Base-by-base conservation (phyloP, 1,140 invertebrate genomes). In the Aphaenogaster floridana region DNA sequence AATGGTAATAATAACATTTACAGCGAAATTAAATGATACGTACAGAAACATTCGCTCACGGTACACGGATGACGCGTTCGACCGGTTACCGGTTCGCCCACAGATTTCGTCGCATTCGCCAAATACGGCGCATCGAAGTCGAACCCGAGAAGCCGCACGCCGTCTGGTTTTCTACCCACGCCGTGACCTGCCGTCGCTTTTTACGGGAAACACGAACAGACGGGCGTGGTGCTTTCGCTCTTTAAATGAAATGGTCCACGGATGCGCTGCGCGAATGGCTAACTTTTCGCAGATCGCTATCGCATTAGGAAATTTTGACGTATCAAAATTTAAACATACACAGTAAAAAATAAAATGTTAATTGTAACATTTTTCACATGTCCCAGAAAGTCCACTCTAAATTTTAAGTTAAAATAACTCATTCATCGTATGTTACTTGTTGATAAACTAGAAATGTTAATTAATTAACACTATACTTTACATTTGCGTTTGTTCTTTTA, bases 71-170 rank as follows among this genome's bases (percentile, higher is more conserved):
- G 90, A 89, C 91, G 86, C 86, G 84, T 42, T 50, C 77, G 80
- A 86, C 21, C 68, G 63, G 68, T 89, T 91, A 85, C 92, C 80
- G 89, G 92, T 93, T 90, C 93, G 93, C 93, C 93, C 90, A 94
- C 94, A 52, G 88, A 87, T 84, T 76, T 89, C 89, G 66, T 76
- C 85, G 88, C 90, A 87, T 93, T 94, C 91, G 76, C 94, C 94
- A 94, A 93, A 94, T 94, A 94, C 91, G 93, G 94, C 77, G 86
- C 83, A 91, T 36, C 86, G 72, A 86, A 86, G 91, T 89, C 52
- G 76, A 54, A 74, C 48, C 36, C 54, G 68, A 76, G 50, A 48
- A 52, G 52, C 8, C 68, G 50, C 52, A 52, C 15, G 39, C 42
- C 17, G 52, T 57, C 83, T 79, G 84, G 89, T 86, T 90, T 66